These are phyloP conservation scores for Epinotia ramella DNA, from an alignment of 2,888 invertebrate genomes.

Conservation along the genomic window DNA sequence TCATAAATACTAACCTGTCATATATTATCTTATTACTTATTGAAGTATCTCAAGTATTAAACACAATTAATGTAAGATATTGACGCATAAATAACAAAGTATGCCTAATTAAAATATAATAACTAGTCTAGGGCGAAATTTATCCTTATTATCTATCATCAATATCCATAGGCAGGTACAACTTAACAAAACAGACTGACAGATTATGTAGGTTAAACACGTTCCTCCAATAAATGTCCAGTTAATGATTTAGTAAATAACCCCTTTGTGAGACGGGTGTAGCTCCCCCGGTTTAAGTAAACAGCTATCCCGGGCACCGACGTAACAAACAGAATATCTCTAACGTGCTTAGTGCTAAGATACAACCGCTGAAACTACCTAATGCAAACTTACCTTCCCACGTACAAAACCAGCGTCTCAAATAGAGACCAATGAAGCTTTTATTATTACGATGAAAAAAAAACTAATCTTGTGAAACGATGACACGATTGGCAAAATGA, in stretches of 20 bases:
- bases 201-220: neutral
- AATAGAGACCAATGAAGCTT: neutral
- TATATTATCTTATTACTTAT: too few species aligned
- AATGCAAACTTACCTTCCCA: neutral
- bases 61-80: too few species aligned
- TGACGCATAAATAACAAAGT: too few species aligned
- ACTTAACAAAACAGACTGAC: neutral
- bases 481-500: too few species aligned
- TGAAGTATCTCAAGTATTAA: too few species aligned
- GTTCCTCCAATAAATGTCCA: conserved; percentile 24
- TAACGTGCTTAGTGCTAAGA: conserved; percentile 43
- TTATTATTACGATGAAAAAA: neutral
- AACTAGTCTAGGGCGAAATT: too few species aligned
- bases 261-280: conserved; percentile 28
- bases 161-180: neutral
- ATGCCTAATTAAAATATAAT: too few species aligned
- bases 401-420: neutral
- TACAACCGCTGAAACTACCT: conserved; percentile 22
- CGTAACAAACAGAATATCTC: conserved; percentile 40
- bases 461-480: too few species aligned
- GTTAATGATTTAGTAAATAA: conserved; percentile 39
- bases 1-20: too few species aligned
- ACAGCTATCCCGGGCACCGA: conserved; percentile 33
- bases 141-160: neutral
- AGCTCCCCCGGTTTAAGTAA: conserved; percentile 34